Evolutionary conservation across 1,140 invertebrate genomes (phyloP).

Genomic region (Oreohelix idahoensis): DNA sequence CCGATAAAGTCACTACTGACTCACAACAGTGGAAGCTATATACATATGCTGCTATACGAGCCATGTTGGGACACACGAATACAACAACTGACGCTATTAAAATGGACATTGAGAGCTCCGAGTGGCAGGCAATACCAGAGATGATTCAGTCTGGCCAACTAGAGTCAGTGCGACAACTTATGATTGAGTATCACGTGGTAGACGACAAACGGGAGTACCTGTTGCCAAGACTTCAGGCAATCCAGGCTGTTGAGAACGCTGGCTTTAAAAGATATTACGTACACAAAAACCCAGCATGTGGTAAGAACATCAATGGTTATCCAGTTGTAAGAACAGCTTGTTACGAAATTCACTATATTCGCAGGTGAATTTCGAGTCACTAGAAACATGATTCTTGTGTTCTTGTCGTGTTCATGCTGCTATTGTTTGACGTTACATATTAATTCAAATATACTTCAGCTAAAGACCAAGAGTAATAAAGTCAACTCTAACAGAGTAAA

Average conservation of each 20-base stretch:
- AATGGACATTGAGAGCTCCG: constrained; percentile 13
- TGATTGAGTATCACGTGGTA: neutral
- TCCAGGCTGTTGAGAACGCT: neutral
- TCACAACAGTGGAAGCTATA: neutral
- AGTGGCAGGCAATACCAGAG: constrained; percentile 1
- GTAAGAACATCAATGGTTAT: neutral
- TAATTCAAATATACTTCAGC: too few relatives aligned
- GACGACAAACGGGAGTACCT: neutral
- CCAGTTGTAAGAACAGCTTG: neutral
- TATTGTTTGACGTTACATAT: too few relatives aligned
- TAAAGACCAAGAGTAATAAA: too few relatives aligned
- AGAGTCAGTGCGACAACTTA: neutral
- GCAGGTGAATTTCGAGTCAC: neutral
- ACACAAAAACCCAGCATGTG: neutral
- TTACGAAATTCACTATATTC: neutral
- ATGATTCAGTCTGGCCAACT: neutral
- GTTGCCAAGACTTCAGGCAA: neutral
- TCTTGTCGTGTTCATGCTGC: too few relatives aligned
- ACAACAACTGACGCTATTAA: neutral
- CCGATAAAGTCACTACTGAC: neutral
- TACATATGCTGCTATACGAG: neutral
- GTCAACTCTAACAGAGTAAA: too few relatives aligned
- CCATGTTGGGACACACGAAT: neutral
- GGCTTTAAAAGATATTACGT: neutral
- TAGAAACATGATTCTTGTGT: too few relatives aligned